Percentiles rank a stretch among this genome's conserved stretches.
Evolutionary conservation across 2,888 invertebrate species (phyloP).

Genomic region (Drosophila kuntzei): DNA sequence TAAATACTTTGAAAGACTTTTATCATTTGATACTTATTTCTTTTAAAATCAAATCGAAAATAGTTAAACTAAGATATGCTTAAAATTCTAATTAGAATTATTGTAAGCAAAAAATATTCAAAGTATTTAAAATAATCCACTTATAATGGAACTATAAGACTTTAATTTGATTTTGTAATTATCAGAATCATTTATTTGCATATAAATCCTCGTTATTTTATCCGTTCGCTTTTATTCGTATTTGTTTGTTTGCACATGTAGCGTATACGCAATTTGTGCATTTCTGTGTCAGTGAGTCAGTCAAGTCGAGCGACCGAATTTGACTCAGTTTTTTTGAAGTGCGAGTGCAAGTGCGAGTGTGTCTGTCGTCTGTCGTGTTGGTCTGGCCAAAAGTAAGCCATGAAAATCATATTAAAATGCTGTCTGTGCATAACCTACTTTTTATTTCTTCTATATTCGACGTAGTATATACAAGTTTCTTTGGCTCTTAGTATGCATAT

Average conservation of each 20-base stretch:
- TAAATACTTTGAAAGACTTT: no score
- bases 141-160: neutral
- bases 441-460: slow-evolving; percentile 55
- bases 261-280: slow-evolving; percentile 44
- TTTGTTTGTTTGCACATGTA: slow-evolving; percentile 15
- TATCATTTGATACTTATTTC: neutral
- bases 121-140: neutral
- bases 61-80: neutral
- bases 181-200: slow-evolving; percentile 4
- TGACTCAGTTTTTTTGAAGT: slow-evolving; percentile 48
- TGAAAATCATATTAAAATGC: slow-evolving; percentile 81
- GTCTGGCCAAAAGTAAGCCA: slow-evolving; percentile 63
- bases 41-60: no score
- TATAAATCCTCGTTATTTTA: slow-evolving; percentile 11
- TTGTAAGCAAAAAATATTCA: neutral
- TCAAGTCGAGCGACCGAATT: slow-evolving; percentile 30
- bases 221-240: slow-evolving; percentile 23
- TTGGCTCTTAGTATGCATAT: slow-evolving; percentile 14
- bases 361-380: slow-evolving; percentile 18
- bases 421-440: slow-evolving; percentile 75
- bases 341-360: slow-evolving; percentile 35
- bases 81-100: neutral
- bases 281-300: slow-evolving; percentile 58
- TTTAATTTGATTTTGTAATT: slow-evolving; percentile 18
- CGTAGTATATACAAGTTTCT: slow-evolving; percentile 35